Base-by-base conservation (phyloP, 2,888 invertebrate genomes). In the Phortica okadai region DNA sequence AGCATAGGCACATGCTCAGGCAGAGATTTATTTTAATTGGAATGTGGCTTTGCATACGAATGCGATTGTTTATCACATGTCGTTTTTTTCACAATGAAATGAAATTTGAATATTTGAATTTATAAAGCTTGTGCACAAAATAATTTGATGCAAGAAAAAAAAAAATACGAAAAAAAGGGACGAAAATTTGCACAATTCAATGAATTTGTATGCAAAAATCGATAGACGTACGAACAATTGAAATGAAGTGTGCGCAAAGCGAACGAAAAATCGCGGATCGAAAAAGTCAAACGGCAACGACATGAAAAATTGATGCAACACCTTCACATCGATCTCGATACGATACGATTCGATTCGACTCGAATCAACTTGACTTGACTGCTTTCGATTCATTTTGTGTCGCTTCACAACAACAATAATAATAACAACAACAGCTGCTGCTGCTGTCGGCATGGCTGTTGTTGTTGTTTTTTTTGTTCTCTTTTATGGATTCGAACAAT, bases 301-400 rank as follows among this genome's bases (percentile, higher is more conserved):
- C 54, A 79, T 79, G 77, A 74, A 56, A 72, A 77, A 77, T 79
- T 79, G 74, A 79, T 73, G 79, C 79, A 77, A 77, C 79, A 79
- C 79, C 76, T 73, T 59, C 10, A 21, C 16, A 62, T 62, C 6
- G 67, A n/a, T 42, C 33, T 69, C 7, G 6, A 11, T 16, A 42
- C 67, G 67, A n/a, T 14, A 2, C 33, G 33, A 0, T 4, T 2
- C 33, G 33, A 33, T 4, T 2, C 33, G 33, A 33, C 2, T 2
- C 33, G 5, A 42, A 11, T 42, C 67, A 11, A 16, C 56, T 56
- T 56, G n/a, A 56, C 16, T 56, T 56, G n/a, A 56, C 16, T 56
- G 10, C 54, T 3, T 54, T 54, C n/a, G n/a, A 14, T 54, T 56
- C n/a, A 56, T 56, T 16, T 16, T 56, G 14, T 56, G 56, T 56